Base-by-base conservation (phyloP, 2,888 invertebrate genomes). In the Cyrtodaria siliqua region DNA sequence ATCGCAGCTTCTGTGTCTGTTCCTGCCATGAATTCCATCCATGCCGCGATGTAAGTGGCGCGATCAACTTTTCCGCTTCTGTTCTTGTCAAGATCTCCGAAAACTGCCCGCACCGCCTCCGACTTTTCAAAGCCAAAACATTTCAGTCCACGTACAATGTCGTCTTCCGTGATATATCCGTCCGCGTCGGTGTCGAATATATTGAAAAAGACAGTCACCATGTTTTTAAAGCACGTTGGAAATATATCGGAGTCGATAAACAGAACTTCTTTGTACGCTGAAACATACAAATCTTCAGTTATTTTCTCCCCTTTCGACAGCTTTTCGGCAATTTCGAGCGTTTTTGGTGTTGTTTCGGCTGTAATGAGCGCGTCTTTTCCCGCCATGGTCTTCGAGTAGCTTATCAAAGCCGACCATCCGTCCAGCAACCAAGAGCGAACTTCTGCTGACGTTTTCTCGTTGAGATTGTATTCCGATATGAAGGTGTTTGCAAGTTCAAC, bases 11-110 rank as follows among this genome's bases (percentile, higher is more conserved):
- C 66, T 42, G 78, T 73, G 44, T 87, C 78, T 56, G 83, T 73
- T 20, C 84, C 86, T 6, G 84, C 71, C 82, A 91, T 87, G 69
- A 87, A 91, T 29, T 89, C 86, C 4, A 88, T 68, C 84, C 91
- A 91, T 27, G 88, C 87, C 0, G 66, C 78, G 1, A 86, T 72
- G 72, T 90, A 91, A 33, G 86, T 87, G 14, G 87, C 76, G 24
- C 80, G 74, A 60, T 86, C 85, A 33, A 91, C 70, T 49, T 78
- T 81, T 0, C 87, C 89, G 27, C 83, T 85, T 27, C 83, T 69
- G 61, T 85, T 81, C 1, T 72, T 77, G 68, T 89, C 89, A 70
- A 91, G 80, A 18, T 82, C 88, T 9, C 62, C 27, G 76, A 91
- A 90, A 49, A 85, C 80, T 4, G 68, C 67, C n/a, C 74, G 57